These are phyloP conservation scores for Drosophila subobscura DNA, from an alignment of 1,140 invertebrate genomes.

Conservation along the genomic window DNA sequence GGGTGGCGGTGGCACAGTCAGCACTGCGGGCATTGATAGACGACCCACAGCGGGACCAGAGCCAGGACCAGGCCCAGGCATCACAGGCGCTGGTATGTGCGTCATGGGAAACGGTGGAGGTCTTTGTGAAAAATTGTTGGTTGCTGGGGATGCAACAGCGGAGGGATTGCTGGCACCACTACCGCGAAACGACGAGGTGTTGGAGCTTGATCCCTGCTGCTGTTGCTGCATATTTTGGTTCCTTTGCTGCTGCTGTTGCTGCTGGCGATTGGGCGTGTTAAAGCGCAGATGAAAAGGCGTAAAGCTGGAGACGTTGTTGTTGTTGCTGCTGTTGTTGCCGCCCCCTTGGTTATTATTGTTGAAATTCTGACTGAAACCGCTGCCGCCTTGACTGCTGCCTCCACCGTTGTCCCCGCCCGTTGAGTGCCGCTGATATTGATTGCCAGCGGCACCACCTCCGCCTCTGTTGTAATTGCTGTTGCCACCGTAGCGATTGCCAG, in stretches of 20 bases:
- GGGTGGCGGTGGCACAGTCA: conserved; percentile 72
- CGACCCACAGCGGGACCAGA: conserved; percentile 28
- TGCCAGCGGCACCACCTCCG: conserved; percentile 38
- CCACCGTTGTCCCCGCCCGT: conserved; percentile 17
- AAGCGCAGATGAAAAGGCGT: conserved; percentile 76
- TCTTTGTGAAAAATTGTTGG: conserved; percentile 37
- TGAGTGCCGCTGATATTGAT: conserved; percentile 56
- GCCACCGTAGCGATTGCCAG: conserved; percentile 84
- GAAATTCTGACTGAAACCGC: conserved; percentile 49
- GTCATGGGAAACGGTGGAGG: conserved; percentile 30
- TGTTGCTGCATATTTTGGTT: conserved; percentile 33
- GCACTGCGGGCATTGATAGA: conserved; percentile 48
- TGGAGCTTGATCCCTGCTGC: conserved; percentile 2
- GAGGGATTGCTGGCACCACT: conserved; percentile 5
- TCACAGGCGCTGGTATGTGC: conserved; percentile 16
- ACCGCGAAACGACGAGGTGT: conserved; percentile 17
- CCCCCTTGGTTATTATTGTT: conserved; percentile 21
- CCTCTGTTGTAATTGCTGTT: conserved; percentile 75
- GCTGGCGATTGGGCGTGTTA: conserved; percentile 66
- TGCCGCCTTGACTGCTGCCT: conserved; percentile 7
- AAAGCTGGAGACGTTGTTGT: conserved; percentile 42
- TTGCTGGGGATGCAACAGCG: conserved; percentile 9
- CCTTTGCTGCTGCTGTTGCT: conserved; percentile 76
- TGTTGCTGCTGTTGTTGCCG: conserved; percentile 37
- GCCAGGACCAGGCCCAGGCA: conserved; percentile 29